A percentile compares a stretch with the other conserved stretches of the same genome.
These are phyloP conservation scores for Drosophila greeni DNA, from an alignment of 2,888 invertebrate genomes.

Conservation along the genomic window DNA sequence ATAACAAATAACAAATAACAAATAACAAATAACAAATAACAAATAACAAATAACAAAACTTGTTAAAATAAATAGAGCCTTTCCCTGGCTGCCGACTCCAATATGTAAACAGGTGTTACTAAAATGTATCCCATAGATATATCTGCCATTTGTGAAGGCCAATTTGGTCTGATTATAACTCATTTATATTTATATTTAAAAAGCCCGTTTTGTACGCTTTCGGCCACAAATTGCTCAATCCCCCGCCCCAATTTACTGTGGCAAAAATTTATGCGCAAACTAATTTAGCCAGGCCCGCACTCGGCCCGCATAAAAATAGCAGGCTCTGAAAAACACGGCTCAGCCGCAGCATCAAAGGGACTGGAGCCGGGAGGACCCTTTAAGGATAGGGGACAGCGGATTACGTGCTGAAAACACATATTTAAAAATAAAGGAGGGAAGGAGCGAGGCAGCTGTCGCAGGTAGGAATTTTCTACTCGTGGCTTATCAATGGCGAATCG, in stretches of 20 bases:
- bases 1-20: background rate
- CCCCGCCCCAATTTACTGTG: slow-evolving; percentile 26
- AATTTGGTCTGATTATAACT: slow-evolving; percentile 1
- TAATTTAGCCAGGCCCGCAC: slow-evolving; percentile 57
- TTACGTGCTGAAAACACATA: slow-evolving; percentile 47
- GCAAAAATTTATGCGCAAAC: slow-evolving; percentile 63
- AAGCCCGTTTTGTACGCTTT: slow-evolving; percentile 1
- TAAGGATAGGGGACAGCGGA: slow-evolving; percentile 49
- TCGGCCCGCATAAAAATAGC: slow-evolving; percentile 55
- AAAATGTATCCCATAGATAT: background rate
- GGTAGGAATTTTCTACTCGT: slow-evolving; percentile 23
- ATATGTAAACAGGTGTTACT: slow-evolving; percentile 9
- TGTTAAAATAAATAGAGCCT: background rate
- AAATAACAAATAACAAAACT: background rate
- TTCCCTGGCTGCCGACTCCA: background rate
- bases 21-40: background rate
- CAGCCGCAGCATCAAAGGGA: slow-evolving; percentile 40
- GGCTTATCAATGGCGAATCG: slow-evolving; percentile 42
- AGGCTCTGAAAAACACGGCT: slow-evolving; percentile 18
- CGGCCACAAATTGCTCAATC: slow-evolving; percentile 29
- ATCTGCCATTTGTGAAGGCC: background rate
- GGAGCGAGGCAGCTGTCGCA: slow-evolving; percentile 24
- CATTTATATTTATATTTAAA: slow-evolving; percentile 6
- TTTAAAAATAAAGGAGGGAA: slow-evolving; percentile 29
- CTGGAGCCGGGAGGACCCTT: slow-evolving; percentile 37